Base-by-base conservation (phyloP, 2,888 invertebrate species). In the Thyatira batis region DNA sequence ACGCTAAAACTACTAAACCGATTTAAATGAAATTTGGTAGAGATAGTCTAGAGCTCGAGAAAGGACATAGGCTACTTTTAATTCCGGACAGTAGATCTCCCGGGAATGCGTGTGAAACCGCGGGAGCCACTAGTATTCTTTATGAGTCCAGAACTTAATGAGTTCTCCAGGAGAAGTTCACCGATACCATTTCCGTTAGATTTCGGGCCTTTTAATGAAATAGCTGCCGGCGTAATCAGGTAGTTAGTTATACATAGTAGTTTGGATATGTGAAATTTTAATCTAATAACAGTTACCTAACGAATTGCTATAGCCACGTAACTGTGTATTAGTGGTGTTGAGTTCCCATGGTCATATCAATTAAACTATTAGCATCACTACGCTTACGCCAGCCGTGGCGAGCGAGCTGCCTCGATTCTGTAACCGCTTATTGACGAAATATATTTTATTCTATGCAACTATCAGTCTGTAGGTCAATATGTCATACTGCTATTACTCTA, bases 311-410 rank as follows among this genome's bases (percentile, higher is more conserved):
- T 27, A 25, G 25, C 50, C 20, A 43, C 43, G 43, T 50, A 50
- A 39, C 28, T 28, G 60, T n/a, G 39, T 39, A 39, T 39, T 39
- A 39, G 39, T 39, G 17, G 39, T 39, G 39, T 57, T 57, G 58
- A 55, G 66, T 70, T 73, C 67, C 72, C 81, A 83, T 72, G 80
- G 83, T 55, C 82, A 65, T 63, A 74, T 69, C 77, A 80, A 84
- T 84, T 83, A 80, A 79, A 79, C 72, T 76, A 79, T 80, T 76
- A 73, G 67, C 68, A 68, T 66, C 64, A 67, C 71, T 62, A 55
- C 62, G 66, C 55, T 57, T 50, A 51, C 44, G 54, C 44, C 51
- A 48, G 20, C 45, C 54, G 54, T 53, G 53, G 51, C 49, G 33
- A n/a, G 57, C 51, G 54, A 56, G 61, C 56, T 55, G 53, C 54